phyloP scores from a whole-genome alignment of 2,888 invertebrate species.

The Sepioteuthis lessoniana region DNA sequence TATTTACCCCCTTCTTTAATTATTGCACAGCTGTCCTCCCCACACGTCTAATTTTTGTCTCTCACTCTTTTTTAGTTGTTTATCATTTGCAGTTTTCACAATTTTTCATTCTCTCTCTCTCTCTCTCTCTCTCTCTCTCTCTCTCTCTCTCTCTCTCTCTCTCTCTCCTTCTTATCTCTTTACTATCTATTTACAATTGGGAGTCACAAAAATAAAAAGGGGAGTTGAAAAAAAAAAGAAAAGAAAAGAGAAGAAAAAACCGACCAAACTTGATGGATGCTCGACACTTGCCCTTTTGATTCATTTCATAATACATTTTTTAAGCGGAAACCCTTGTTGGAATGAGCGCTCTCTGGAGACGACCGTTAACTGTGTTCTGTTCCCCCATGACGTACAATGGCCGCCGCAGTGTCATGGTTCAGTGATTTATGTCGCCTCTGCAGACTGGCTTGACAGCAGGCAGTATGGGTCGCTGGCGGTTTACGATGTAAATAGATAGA shows the following conservation, averaged over 20 bases:
- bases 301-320: not conserved
- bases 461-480: not conserved
- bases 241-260: not conserved
- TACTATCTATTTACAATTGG: not conserved
- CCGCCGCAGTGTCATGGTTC: not conserved
- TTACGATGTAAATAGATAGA: not conserved
- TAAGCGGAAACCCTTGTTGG: not conserved
- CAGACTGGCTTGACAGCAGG: not conserved
- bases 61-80: too few species aligned
- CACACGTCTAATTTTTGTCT: too few species aligned
- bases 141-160: not conserved
- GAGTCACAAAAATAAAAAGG: not conserved
- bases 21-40: too few species aligned
- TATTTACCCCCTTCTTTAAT: too few species aligned
- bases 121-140: not conserved
- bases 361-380: not conserved
- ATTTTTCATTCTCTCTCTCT: too few species aligned
- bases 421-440: slow-evolving; percentile 6
- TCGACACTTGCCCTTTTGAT: slow-evolving; percentile 13
- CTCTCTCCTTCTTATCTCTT: not conserved
- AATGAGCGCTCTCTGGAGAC: not conserved
- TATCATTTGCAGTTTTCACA: too few species aligned
- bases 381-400: not conserved
- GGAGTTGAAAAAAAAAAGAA: not conserved
- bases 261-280: not conserved